These are phyloP conservation scores for Scaptomyza cyrtandrae DNA, from an alignment of 2,888 invertebrate species.

Conservation along the genomic window DNA sequence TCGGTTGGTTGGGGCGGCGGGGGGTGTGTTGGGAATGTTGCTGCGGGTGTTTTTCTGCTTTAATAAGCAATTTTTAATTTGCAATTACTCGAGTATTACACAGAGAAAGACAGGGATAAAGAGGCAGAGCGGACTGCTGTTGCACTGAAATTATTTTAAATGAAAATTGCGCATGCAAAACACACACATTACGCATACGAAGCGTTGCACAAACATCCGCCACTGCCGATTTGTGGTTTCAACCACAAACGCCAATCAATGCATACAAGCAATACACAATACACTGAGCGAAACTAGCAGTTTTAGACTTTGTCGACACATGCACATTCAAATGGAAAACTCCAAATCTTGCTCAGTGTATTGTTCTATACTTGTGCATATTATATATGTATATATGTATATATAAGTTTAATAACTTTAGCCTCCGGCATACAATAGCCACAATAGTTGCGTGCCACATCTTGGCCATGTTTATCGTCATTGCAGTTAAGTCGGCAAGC, in stretches of 20 bases:
- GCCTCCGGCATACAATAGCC: constrained; percentile 25
- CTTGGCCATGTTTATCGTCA: constrained; percentile 7
- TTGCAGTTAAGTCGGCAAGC: constrained; percentile 54
- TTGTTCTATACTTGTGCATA: constrained; percentile 1
- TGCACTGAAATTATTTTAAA: constrained; percentile 70
- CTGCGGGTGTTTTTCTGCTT: constrained; percentile 62
- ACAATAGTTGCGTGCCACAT: constrained; percentile 19
- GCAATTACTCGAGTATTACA: constrained; percentile 71
- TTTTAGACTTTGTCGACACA: too few relatives aligned
- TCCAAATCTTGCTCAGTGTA: not conserved
- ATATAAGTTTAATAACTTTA: constrained; percentile 73
- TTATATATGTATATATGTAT: constrained; percentile 11
- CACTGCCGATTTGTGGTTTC: constrained; percentile 26
- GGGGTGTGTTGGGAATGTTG: constrained; percentile 9
- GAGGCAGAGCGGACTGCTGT: not conserved
- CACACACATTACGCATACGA: constrained; percentile 69
- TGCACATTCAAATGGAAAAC: too few relatives aligned
- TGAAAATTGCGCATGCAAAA: constrained; percentile 64
- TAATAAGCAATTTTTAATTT: constrained; percentile 81
- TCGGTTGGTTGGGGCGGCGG: not conserved
- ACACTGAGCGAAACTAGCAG: not conserved
- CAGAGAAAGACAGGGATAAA: not conserved
- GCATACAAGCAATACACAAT: constrained; percentile 1
- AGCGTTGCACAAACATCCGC: constrained; percentile 55
- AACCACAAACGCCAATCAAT: constrained; percentile 56